phyloP scores from a whole-genome alignment of 53 echinoderm and acorn worm genomes.

The Astropecten irregularis region DNA sequence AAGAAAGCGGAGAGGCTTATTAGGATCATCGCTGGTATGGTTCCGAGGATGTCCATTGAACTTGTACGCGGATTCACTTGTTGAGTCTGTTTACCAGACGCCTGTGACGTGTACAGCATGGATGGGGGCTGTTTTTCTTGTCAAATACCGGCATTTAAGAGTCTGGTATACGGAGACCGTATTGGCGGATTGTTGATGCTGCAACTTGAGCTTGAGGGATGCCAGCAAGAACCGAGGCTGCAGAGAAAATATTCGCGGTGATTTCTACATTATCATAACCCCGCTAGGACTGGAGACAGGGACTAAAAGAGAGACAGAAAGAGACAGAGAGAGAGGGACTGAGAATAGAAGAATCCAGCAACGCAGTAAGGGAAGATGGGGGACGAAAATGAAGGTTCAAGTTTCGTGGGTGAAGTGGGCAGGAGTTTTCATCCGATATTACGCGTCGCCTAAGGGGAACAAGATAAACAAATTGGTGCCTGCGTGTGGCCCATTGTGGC shows the following conservation, averaged over 20 bases:
- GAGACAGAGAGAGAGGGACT: neutral
- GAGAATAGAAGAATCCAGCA: neutral
- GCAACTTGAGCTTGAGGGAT: conserved; percentile 16
- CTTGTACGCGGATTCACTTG: too few relatives aligned
- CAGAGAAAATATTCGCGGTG: conserved; percentile 31
- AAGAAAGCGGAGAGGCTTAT: too few relatives aligned
- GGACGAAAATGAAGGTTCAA: conserved; percentile 48
- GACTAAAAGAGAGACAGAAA: neutral
- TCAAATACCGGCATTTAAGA: too few relatives aligned
- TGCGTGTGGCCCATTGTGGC: conserved; percentile 54
- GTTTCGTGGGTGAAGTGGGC: conserved; percentile 61
- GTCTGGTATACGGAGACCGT: too few relatives aligned
- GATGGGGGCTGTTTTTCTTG: too few relatives aligned
- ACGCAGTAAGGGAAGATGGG: conserved; percentile 28
- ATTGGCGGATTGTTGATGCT: conserved; percentile 34
- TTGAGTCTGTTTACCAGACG: too few relatives aligned
- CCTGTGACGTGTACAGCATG: too few relatives aligned
- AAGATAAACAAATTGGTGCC: conserved; percentile 54
- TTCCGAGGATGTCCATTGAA: too few relatives aligned
- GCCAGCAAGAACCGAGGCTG: neutral
- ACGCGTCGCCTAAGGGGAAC: conserved; percentile 57
- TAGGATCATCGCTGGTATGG: too few relatives aligned
- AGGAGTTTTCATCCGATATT: conserved; percentile 47
- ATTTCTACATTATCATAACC: conserved; percentile 44
- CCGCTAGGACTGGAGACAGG: conserved; percentile 1